Percentiles rank a stretch among this genome's conserved stretches.
Conservation (phyloP, 2,888 invertebrate species). For the Perdita meconis region DNA sequence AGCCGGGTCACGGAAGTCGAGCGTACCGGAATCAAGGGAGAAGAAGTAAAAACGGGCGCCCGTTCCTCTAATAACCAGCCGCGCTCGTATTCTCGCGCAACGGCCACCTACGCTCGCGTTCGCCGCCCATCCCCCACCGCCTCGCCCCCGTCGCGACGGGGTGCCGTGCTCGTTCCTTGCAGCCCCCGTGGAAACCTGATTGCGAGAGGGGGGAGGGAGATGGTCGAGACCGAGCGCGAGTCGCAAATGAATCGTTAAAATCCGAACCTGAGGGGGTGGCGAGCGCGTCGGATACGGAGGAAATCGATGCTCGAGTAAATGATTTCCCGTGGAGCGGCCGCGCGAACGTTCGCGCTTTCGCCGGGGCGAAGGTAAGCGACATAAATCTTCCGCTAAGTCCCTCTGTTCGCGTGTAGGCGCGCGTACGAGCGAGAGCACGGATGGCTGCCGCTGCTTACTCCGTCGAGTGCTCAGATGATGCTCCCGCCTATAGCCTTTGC, state of each 20-base stretch:
- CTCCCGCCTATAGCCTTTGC: constrained; percentile 73
- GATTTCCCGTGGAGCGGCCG: constrained; percentile 62
- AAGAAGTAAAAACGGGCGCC: constrained; percentile 57
- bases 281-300: constrained; percentile 45
- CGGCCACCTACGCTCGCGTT: constrained; percentile 32
- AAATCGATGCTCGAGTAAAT: constrained; percentile 70
- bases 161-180: background rate
- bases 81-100: constrained; percentile 55
- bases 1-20: constrained; percentile 65
- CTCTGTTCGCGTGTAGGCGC: constrained; percentile 14
- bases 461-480: constrained; percentile 75
- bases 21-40: constrained; percentile 56
- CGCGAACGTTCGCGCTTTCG: constrained; percentile 68
- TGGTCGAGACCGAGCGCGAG: constrained; percentile 34
- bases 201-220: background rate
- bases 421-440: constrained; percentile 14
- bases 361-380: constrained; percentile 75
- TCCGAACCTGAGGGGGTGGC: constrained; percentile 48
- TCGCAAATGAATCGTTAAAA: constrained; percentile 70
- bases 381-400: constrained; percentile 76
- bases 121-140: no score
- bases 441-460: constrained; percentile 48
- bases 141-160: background rate
- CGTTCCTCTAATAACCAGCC: constrained; percentile 61
- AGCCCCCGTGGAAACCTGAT: no score